phyloP scores from a whole-genome alignment of 2,113 vertebrate genomes.

The Gavialis gangeticus region DNA sequence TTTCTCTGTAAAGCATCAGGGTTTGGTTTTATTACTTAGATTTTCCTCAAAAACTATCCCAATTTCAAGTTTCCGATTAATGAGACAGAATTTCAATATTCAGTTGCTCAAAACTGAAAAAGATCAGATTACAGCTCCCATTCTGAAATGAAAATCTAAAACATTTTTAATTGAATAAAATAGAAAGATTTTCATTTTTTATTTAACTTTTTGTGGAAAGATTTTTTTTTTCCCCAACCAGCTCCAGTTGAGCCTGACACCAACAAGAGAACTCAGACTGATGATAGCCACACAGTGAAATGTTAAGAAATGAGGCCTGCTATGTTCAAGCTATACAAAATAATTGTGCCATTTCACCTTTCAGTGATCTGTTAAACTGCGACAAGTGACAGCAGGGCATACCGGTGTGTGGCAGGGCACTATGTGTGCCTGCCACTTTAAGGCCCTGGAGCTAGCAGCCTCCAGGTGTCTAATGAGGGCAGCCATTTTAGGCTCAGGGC shows the following conservation, averaged over 20 bases:
- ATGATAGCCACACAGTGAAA: background rate
- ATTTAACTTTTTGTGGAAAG: background rate
- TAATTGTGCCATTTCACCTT: accelerated
- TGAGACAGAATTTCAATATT: background rate
- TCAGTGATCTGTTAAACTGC: accelerated
- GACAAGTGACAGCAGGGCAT: background rate
- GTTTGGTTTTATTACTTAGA: background rate
- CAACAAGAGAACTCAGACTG: background rate
- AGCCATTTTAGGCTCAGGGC: too few species aligned
- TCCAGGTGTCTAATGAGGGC: too few species aligned
- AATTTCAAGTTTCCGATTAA: background rate
- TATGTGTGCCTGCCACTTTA: too few species aligned
- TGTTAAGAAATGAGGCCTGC: background rate
- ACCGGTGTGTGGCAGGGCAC: too few species aligned
- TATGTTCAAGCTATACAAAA: accelerated
- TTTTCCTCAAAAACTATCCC: background rate
- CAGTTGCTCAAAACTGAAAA: background rate
- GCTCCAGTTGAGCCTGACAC: background rate
- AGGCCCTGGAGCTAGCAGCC: too few species aligned
- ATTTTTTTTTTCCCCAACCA: background rate
- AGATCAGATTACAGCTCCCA: background rate
- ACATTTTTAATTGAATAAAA: background rate
- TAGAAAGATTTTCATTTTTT: background rate
- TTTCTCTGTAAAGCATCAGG: background rate
- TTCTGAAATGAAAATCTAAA: background rate